phyloP scores from a whole-genome alignment of 2,888 invertebrate genomes.

The Epirrita christyi region DNA sequence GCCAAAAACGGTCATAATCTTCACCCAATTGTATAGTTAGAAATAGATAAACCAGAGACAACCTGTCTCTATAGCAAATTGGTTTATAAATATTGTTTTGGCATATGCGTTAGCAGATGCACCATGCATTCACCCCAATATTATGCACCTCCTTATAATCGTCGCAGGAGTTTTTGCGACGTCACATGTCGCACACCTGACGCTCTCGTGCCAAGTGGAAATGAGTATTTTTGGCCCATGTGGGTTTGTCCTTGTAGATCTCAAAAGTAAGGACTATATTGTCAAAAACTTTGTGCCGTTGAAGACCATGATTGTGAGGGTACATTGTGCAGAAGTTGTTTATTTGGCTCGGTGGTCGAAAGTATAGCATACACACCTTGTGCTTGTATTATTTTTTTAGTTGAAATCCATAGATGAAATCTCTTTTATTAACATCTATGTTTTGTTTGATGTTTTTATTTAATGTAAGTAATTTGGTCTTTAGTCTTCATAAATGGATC shows the following conservation, averaged over 20 bases:
- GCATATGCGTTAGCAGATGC: slow-evolving; percentile 15
- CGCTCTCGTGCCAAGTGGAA: slow-evolving; percentile 54
- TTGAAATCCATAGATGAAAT: too few species aligned
- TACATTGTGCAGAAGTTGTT: slow-evolving; percentile 17
- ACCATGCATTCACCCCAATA: slow-evolving; percentile 17
- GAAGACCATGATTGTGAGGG: slow-evolving; percentile 12
- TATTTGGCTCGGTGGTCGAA: slow-evolving; percentile 12
- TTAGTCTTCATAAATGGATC: slow-evolving; percentile 2
- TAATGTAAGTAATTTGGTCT: slow-evolving; percentile 1
- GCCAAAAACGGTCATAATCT: not conserved
- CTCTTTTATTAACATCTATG: too few species aligned
- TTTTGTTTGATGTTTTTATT: too few species aligned
- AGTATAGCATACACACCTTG: not conserved
- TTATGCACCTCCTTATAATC: slow-evolving; percentile 33
- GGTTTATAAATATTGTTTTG: slow-evolving; percentile 11
- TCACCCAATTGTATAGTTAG: not conserved
- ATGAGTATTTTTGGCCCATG: slow-evolving; percentile 38
- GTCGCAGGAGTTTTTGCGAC: slow-evolving; percentile 47
- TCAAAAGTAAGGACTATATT: too few species aligned
- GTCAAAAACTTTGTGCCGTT: slow-evolving; percentile 1
- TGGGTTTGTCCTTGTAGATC: slow-evolving; percentile 27
- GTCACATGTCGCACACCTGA: slow-evolving; percentile 73
- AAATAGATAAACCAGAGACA: not conserved
- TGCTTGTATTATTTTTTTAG: too few species aligned
- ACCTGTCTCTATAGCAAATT: slow-evolving; percentile 10